These are phyloP conservation scores for Bellardia pandia DNA, from an alignment of 2,888 invertebrate genomes.

Conservation along the genomic window DNA sequence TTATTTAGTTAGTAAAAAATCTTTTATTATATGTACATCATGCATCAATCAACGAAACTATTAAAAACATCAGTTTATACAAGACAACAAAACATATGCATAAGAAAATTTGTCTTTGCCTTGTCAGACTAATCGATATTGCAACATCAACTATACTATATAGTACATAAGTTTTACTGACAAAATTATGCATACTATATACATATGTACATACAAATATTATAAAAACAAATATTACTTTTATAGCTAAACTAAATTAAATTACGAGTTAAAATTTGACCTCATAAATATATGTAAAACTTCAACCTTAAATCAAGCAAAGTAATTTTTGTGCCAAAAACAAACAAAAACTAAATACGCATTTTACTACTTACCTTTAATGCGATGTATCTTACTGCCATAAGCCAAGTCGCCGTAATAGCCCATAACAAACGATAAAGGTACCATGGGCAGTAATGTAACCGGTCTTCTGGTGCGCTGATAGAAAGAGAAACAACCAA, in stretches of 20 bases:
- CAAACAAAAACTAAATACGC: background rate
- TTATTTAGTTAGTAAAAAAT: too few relatives aligned
- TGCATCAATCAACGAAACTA: background rate
- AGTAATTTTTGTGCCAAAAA: conserved; percentile 19
- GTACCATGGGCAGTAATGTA: conserved; percentile 88
- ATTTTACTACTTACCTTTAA: conserved; percentile 86
- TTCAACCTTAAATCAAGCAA: conserved; percentile 44
- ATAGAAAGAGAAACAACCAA: conserved; percentile 85
- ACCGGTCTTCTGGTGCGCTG: conserved; percentile 87
- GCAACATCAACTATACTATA: too few relatives aligned
- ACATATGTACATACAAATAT: too few relatives aligned
- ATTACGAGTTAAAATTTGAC: background rate
- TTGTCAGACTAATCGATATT: background rate
- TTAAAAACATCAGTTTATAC: background rate
- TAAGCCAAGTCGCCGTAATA: conserved; percentile 92
- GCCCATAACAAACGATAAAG: conserved; percentile 88
- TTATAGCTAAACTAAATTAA: background rate
- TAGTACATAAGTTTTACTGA: too few relatives aligned
- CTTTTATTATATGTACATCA: too few relatives aligned
- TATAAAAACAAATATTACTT: background rate
- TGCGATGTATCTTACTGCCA: conserved; percentile 90
- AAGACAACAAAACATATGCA: background rate
- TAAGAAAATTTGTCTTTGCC: background rate
- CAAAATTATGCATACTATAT: too few relatives aligned
- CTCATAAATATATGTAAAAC: background rate